These are phyloP conservation scores for Paratilapia polleni DNA, from an alignment of 2,113 vertebrate species.

Conservation along the genomic window DNA sequence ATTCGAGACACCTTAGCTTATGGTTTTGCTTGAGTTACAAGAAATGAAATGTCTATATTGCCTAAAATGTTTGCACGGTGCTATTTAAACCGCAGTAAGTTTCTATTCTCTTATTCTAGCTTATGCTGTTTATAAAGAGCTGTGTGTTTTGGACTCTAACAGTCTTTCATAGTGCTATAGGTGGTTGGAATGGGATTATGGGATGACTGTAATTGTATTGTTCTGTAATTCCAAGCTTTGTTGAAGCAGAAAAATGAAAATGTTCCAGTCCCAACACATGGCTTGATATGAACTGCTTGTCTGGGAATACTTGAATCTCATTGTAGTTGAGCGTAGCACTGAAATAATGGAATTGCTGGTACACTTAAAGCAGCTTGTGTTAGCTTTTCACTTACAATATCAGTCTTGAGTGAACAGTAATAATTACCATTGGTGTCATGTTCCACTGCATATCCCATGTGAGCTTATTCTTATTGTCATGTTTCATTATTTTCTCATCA, in stretches of 20 bases:
- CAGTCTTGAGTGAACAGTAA: constrained; percentile 25
- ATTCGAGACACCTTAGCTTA: neutral
- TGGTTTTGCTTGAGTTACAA: neutral
- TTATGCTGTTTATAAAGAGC: neutral
- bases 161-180: neutral
- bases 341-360: constrained; percentile 30
- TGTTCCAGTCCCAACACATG: constrained; percentile 8
- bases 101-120: neutral
- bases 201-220: constrained; percentile 32
- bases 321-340: constrained; percentile 4
- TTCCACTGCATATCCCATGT: constrained; percentile 13
- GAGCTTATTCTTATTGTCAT: constrained; percentile 3
- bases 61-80: neutral
- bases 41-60: neutral
- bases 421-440: constrained; percentile 40
- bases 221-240: constrained; percentile 47
- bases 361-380: constrained; percentile 35
- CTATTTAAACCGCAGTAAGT: neutral
- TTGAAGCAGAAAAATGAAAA: constrained; percentile 51
- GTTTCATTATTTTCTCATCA: constrained; percentile 39
- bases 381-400: constrained; percentile 29
- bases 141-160: neutral
- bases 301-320: constrained; percentile 46
- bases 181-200: constrained; percentile 34
- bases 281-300: constrained; percentile 37